phyloP scores from a whole-genome alignment of 2,113 vertebrate genomes.

The Ursus arctos region DNA sequence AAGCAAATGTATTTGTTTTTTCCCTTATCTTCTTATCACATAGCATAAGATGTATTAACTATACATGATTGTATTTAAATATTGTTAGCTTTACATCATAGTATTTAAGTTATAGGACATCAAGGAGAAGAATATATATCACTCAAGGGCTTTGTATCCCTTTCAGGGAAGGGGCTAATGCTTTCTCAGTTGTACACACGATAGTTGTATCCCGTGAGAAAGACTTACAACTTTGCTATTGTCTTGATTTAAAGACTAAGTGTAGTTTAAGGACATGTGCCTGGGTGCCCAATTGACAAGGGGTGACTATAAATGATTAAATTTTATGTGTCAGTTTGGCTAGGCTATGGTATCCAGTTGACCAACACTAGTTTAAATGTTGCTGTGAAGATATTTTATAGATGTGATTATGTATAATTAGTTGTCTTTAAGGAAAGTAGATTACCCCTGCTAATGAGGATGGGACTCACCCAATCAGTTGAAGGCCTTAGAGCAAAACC shows the following conservation, averaged over 20 bases:
- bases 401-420: background rate
- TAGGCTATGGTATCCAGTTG: background rate
- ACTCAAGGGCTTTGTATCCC: background rate
- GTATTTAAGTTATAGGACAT: background rate
- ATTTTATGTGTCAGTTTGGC: background rate
- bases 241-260: background rate
- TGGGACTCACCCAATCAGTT: background rate
- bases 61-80: background rate
- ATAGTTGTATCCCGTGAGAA: background rate
- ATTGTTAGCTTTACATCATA: background rate
- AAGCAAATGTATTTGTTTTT: background rate
- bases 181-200: background rate
- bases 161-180: background rate
- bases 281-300: background rate
- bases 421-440: background rate
- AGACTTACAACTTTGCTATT: background rate
- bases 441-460: background rate
- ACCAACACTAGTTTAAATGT: background rate
- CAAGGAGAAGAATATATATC: background rate
- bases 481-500: background rate
- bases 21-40: background rate
- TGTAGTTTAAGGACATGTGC: background rate
- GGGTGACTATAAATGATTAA: background rate
- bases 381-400: background rate
- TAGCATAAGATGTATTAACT: background rate